Evolutionary conservation across 1,140 invertebrate genomes (phyloP).

Genomic region (Steinernema feltiae): DNA sequence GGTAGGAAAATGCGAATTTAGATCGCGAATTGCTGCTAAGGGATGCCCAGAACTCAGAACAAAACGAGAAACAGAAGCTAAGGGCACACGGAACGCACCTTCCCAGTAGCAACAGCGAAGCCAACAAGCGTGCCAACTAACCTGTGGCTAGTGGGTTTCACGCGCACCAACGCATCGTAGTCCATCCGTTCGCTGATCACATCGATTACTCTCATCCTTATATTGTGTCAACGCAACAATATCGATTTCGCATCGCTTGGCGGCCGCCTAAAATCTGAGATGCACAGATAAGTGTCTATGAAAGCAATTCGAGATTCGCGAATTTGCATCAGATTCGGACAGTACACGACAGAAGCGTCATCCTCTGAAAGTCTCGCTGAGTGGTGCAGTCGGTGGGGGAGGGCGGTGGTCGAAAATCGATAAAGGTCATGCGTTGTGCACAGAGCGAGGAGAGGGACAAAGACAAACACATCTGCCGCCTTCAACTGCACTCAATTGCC

Average conservation of each 20-base stretch:
- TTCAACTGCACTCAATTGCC: background rate
- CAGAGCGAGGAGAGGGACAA: background rate
- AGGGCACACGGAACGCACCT: too few species aligned
- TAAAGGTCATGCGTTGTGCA: conserved; percentile 13
- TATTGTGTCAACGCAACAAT: conserved; percentile 4
- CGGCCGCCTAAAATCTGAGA: background rate
- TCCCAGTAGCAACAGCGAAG: too few species aligned
- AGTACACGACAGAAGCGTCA: background rate
- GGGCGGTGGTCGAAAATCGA: background rate
- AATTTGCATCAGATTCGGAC: background rate
- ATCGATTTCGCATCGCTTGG: conserved; percentile 10
- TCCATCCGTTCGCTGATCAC: background rate
- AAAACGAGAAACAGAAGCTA: too few species aligned
- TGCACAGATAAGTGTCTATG: background rate
- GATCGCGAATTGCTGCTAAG: too few species aligned
- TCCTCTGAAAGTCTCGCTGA: background rate
- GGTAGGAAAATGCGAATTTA: background rate
- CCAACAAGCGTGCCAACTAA: too few species aligned
- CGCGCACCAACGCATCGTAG: background rate
- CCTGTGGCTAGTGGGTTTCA: background rate
- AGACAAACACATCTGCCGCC: conserved; percentile 13
- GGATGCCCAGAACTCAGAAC: too few species aligned
- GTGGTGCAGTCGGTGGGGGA: background rate
- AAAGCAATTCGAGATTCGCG: background rate
- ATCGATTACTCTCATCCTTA: conserved; percentile 10